Evolutionary conservation across 2,113 vertebrate species (phyloP), one percentile per base, ranked within the genome.

Genomic region (Odocoileus virginianus): DNA sequence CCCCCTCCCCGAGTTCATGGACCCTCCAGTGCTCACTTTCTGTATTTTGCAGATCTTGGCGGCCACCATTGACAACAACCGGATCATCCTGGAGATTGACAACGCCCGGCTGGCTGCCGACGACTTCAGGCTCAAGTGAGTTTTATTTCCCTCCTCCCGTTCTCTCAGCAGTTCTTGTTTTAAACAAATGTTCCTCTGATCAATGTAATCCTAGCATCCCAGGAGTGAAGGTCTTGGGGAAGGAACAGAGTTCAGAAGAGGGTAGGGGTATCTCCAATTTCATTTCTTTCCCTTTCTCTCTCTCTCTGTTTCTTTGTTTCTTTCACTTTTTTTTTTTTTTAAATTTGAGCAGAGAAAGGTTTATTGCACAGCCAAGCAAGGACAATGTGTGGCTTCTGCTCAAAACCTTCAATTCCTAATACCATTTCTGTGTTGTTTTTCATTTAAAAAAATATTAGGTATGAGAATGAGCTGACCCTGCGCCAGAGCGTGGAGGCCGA

Each of bases 71-170:
- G 99, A 99, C 40, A 99, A 99, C 52, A 99, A 98, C 96, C 97
- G 97, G 33, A 82, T 99, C 21, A 11, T 99, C 64, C 7, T 99
- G 98, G 99, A 99, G 98, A 98, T 99, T 0, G 99, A 99, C 98
- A 99, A 99, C 0, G 99, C 99, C 94, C 98, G 99, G 92, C 98
- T 99, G 97, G 99, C 99, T 40, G 99, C 99, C 0, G 99, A 99
- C 0, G 99, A 99, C 98, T 99, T 99, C 97, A 99, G 99, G 91
- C 98, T 99, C 96, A 99, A 99, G 99, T 99, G 98, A 98, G 99
- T 98, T 58, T 58, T 30, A 13, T 19, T 16, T 47, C 1, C 52
- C 40, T 64, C n/a, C 15, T 17, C 43, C 19, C 12, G 19, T 21
- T 57, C 0, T 0, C 86, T 47, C 5, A 91, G 84, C 11, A 8